Evolutionary conservation across 2,113 vertebrate species (phyloP).

Genomic region (Tringa solitaria): DNA sequence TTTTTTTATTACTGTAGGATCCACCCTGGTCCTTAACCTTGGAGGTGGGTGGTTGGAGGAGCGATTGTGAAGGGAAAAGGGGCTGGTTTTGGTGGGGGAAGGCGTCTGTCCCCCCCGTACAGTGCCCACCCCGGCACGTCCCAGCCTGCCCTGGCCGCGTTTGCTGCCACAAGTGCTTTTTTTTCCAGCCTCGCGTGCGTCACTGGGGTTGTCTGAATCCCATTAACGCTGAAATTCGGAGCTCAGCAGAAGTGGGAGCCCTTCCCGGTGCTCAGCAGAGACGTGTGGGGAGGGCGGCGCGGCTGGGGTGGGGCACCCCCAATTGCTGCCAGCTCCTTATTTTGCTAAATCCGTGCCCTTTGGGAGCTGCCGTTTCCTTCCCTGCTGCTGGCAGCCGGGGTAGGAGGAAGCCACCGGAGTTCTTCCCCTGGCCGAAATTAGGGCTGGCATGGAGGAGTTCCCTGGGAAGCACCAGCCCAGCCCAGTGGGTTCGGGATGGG

Average conservation of each 20-base stretch:
- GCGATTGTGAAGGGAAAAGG: rapidly evolving
- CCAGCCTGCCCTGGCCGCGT: not conserved
- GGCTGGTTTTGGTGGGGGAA: not conserved
- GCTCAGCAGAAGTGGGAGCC: not conserved
- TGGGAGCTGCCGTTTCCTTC: not conserved
- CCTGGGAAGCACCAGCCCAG: not conserved
- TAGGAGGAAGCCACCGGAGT: not conserved
- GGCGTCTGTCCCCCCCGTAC: rapidly evolving
- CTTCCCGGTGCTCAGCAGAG: not conserved
- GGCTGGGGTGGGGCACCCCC: not conserved
- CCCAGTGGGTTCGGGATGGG: not conserved
- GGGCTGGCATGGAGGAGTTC: not conserved
- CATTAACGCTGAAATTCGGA: rapidly evolving
- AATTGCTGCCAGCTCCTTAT: not conserved
- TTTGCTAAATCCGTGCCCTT: not conserved
- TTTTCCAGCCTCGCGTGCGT: not conserved
- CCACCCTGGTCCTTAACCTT: not conserved
- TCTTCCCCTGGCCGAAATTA: not conserved
- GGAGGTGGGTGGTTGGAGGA: not conserved
- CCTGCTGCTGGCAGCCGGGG: not conserved
- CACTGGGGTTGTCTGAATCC: not conserved
- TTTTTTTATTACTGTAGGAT: not conserved
- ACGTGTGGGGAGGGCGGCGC: not conserved
- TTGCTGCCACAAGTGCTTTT: not conserved
- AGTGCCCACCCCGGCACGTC: rapidly evolving